Evolutionary conservation across 2,888 invertebrate genomes (phyloP).

Genomic region (Parnassius apollo): DNA sequence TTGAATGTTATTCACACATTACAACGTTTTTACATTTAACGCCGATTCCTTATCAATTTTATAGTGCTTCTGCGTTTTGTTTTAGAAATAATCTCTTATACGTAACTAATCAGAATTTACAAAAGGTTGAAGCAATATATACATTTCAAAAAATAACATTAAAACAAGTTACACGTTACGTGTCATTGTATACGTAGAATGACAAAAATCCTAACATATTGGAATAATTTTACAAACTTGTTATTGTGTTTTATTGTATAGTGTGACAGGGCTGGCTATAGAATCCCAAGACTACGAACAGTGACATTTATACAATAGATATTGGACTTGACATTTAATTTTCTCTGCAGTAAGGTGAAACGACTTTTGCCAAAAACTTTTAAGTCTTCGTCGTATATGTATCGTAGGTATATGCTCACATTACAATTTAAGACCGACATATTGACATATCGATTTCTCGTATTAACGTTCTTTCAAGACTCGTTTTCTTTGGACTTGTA

Average conservation of each 20-base stretch:
- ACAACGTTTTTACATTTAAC: slow-evolving; percentile 5
- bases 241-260: too few species aligned
- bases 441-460: slow-evolving; percentile 21
- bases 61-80: slow-evolving; percentile 8
- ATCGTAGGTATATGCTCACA: slow-evolving; percentile 12
- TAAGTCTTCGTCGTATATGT: slow-evolving; percentile 20
- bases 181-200: background rate
- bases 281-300: too few species aligned
- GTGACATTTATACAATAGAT: too few species aligned
- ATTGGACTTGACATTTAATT: background rate
- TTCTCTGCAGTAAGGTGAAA: slow-evolving; percentile 11
- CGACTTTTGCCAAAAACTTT: slow-evolving; percentile 4
- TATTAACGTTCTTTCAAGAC: slow-evolving; percentile 20
- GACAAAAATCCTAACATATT: background rate
- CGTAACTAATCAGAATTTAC: background rate
- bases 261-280: too few species aligned
- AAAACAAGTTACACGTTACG: background rate
- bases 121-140: slow-evolving; percentile 1
- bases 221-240: background rate
- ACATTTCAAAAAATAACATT: background rate
- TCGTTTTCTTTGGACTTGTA: slow-evolving; percentile 3
- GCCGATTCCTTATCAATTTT: slow-evolving; percentile 18
- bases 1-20: slow-evolving; percentile 23
- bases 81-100: background rate
- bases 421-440: slow-evolving; percentile 23